These are phyloP conservation scores for Andrena flavipes DNA, from an alignment of 2,888 invertebrate genomes.

Conservation along the genomic window DNA sequence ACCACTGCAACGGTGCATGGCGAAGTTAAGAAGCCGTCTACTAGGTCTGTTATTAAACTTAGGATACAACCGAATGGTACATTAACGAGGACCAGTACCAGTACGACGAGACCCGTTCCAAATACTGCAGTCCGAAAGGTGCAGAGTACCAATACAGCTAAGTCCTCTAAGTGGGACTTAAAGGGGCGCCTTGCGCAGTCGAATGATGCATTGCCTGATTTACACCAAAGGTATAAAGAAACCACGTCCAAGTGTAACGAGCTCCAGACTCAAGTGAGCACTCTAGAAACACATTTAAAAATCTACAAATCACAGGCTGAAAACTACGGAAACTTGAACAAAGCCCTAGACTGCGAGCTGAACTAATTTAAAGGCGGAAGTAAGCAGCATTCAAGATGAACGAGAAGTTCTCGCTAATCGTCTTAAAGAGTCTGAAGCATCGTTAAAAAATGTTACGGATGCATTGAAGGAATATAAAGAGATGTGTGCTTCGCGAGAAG, in stretches of 20 bases:
- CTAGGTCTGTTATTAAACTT: conserved; percentile 60
- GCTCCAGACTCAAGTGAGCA: conserved; percentile 69
- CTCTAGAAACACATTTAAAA: conserved; percentile 67
- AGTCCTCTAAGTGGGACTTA: conserved; percentile 81
- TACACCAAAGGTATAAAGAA: conserved; percentile 89
- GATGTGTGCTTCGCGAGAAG: conserved; percentile 85
- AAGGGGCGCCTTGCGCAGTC: conserved; percentile 79
- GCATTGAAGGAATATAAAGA: conserved; percentile 85
- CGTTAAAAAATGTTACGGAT: conserved; percentile 76
- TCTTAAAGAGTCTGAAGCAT: conserved; percentile 85
- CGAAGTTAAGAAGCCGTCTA: conserved; percentile 74
- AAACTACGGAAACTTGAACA: conserved; percentile 66
- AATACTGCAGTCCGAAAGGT: conserved; percentile 68
- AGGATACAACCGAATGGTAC: conserved; percentile 71
- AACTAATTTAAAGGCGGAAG: conserved; percentile 86
- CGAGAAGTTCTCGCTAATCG: conserved; percentile 64
- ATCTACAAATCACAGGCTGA: conserved; percentile 69
- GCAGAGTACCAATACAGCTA: conserved; percentile 57
- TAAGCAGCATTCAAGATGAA: conserved; percentile 85
- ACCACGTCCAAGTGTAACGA: conserved; percentile 80
- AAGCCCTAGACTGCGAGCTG: conserved; percentile 87
- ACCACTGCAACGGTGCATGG: conserved; percentile 47
- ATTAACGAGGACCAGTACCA: conserved; percentile 28
- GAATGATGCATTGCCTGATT: conserved; percentile 86
- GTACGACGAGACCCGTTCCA: conserved; percentile 61